A percentile compares a stretch with the other conserved stretches of the same genome.
phyloP scores from a whole-genome alignment of 2,113 vertebrate species.

The Trogon melanurus region DNA sequence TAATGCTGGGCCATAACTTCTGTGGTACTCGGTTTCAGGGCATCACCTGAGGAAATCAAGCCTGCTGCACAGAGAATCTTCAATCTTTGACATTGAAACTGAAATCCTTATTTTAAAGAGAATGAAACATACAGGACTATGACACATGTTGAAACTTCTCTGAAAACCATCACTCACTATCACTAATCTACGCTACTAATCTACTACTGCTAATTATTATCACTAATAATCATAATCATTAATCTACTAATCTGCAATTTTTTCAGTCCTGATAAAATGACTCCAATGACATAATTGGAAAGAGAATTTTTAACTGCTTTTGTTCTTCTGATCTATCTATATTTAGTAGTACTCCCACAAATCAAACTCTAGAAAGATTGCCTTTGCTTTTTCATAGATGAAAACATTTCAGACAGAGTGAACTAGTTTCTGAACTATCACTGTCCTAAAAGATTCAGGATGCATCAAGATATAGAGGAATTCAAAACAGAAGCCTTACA shows the following conservation, averaged over 20 bases:
- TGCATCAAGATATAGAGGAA: neutral
- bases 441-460: neutral
- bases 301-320: neutral
- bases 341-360: neutral
- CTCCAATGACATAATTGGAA: neutral
- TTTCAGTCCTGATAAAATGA: neutral
- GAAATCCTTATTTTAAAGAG: neutral
- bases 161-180: neutral
- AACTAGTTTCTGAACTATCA: neutral
- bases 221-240: neutral
- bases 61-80: neutral
- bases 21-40: neutral
- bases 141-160: neutral
- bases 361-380: neutral
- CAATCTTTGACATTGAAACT: neutral
- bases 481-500: neutral
- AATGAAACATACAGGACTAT: neutral
- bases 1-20: neutral
- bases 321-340: neutral
- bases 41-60: neutral
- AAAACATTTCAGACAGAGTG: neutral
- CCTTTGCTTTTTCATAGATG: neutral
- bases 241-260: neutral
- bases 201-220: too few species aligned
- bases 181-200: neutral